phyloP scores from a whole-genome alignment of 1,140 invertebrate genomes.

The Drosophila pandora region DNA sequence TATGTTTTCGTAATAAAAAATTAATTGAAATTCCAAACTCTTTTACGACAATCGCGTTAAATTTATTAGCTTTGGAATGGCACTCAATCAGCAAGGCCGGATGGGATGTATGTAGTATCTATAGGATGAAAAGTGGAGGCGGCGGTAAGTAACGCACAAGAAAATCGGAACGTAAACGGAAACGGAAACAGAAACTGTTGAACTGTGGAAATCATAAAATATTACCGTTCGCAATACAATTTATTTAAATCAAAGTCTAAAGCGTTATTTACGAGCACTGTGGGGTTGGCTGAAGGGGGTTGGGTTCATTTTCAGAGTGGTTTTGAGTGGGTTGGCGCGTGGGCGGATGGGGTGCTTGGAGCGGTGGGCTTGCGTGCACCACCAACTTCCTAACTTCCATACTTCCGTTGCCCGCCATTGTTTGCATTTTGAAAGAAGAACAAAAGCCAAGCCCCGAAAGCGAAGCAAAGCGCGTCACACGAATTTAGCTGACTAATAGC shows the following conservation, averaged over 20 bases:
- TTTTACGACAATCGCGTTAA: conserved; percentile 24
- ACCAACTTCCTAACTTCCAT: conserved; percentile 19
- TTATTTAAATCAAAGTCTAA: conserved; percentile 82
- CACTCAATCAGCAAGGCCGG: conserved; percentile 53
- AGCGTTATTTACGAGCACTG: conserved; percentile 77
- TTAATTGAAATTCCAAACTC: conserved; percentile 16
- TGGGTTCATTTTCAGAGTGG: conserved; percentile 20
- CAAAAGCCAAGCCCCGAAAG: conserved; percentile 79
- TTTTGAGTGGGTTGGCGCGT: conserved; percentile 6
- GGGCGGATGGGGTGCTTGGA: conserved; percentile 8
- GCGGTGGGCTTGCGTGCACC: conserved; percentile 42
- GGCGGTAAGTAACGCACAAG: conserved; percentile 24
- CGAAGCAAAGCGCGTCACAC: conserved; percentile 64
- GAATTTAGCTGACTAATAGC: conserved; percentile 75
- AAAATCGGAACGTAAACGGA: conserved; percentile 46
- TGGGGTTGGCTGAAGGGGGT: conserved; percentile 24
- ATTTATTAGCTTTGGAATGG: conserved; percentile 54
- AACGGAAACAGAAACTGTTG: conserved; percentile 41
- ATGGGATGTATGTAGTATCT: conserved; percentile 37
- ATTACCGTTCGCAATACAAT: conserved; percentile 77
- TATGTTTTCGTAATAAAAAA: not conserved
- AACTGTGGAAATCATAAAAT: conserved; percentile 79
- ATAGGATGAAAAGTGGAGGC: conserved; percentile 12
- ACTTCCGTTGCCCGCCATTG: conserved; percentile 63
- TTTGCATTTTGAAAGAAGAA: conserved; percentile 76